Conservation (phyloP, 2,797 vertebrate genomes). For the Psittacula echo region DNA sequence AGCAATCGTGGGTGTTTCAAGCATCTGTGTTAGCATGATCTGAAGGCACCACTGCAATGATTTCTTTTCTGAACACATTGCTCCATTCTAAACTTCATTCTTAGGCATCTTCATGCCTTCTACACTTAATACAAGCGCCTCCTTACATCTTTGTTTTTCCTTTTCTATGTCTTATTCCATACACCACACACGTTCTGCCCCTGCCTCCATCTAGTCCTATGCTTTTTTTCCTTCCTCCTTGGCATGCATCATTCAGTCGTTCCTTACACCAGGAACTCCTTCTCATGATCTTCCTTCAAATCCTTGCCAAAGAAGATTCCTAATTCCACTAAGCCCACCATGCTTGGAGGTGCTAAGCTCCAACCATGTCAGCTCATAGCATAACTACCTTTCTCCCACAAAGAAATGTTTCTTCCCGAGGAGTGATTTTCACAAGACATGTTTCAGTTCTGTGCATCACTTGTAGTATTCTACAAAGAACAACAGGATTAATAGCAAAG, state of each 20-base stretch:
- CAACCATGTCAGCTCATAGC: not conserved
- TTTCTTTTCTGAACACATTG: not conserved
- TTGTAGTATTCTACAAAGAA: not conserved
- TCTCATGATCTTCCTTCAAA: not conserved
- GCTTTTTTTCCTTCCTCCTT: not conserved
- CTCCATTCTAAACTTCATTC: not conserved
- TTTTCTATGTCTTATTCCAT: not conserved
- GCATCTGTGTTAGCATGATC: not conserved
- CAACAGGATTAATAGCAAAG: not conserved
- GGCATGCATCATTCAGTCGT: not conserved
- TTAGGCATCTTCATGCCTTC: not conserved
- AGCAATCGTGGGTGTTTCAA: not conserved
- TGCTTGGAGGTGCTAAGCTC: not conserved
- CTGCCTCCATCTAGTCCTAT: not conserved
- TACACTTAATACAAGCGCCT: not conserved
- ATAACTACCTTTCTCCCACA: not conserved
- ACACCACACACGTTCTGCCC: not conserved
- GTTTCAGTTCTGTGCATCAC: not conserved
- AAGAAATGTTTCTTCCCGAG: not conserved
- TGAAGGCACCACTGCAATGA: not conserved
- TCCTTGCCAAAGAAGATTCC: not conserved
- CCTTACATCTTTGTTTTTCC: not conserved
- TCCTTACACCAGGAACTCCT: not conserved
- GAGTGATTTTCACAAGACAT: not conserved
- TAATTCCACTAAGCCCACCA: not conserved